Evolutionary conservation across 1,140 invertebrate species (phyloP).

Genomic region (Prorops nasuta): DNA sequence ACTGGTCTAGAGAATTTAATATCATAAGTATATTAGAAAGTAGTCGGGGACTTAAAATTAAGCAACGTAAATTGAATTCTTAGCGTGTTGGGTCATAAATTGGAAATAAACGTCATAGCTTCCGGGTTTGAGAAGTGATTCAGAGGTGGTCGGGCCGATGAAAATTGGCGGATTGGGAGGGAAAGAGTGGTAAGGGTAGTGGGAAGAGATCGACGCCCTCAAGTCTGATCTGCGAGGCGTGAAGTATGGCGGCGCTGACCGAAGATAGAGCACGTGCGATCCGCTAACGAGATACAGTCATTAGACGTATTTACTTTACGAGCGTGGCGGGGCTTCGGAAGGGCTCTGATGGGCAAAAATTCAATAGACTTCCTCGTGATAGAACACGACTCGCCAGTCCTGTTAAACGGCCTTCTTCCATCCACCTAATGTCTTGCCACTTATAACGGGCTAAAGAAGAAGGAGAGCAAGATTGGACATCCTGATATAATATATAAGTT

Average conservation of each 20-base stretch:
- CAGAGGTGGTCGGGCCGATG: too few relatives aligned
- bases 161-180: neutral
- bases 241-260: constrained; percentile 10
- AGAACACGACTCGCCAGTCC: constrained; percentile 43
- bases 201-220: neutral
- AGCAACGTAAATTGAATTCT: too few relatives aligned
- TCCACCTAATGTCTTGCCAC: constrained; percentile 29
- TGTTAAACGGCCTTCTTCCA: constrained; percentile 42
- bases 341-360: constrained; percentile 42
- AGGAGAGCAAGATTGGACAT: constrained; percentile 18
- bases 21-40: too few relatives aligned
- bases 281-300: constrained; percentile 45
- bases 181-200: neutral
- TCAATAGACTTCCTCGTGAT: constrained; percentile 48
- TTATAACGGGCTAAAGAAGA: constrained; percentile 28
- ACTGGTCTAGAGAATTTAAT: too few relatives aligned
- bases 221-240: constrained; percentile 6
- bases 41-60: too few relatives aligned
- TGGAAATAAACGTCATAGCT: too few relatives aligned
- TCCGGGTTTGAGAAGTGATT: too few relatives aligned
- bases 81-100: too few relatives aligned
- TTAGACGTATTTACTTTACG: constrained; percentile 48
- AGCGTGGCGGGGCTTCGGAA: constrained; percentile 21
- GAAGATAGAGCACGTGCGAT: constrained; percentile 39
- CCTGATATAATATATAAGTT: constrained; percentile 35